Percentiles rank a stretch among this genome's conserved stretches.
Evolutionary conservation across 2,797 vertebrate genomes (phyloP).

Genomic region (Sebastes minor): DNA sequence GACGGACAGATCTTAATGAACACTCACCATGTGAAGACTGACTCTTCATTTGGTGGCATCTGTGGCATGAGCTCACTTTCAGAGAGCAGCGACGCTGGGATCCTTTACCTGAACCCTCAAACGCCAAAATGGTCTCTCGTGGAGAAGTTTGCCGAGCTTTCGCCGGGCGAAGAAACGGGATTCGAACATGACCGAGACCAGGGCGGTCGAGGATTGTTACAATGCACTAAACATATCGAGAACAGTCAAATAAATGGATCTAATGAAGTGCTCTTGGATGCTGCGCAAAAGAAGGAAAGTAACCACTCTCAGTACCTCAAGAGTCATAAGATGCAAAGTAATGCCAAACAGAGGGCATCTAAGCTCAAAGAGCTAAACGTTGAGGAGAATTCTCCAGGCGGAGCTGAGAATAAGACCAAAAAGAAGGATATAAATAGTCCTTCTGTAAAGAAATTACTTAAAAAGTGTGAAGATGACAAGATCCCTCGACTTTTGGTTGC

Average conservation of each 20-base stretch:
- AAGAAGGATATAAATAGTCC: neutral
- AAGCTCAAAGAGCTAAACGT: constrained; percentile 41
- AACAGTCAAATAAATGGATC: neutral
- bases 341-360: constrained; percentile 15
- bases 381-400: constrained; percentile 7
- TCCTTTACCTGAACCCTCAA: constrained; percentile 71
- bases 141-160: constrained; percentile 62
- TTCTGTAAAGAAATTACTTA: constrained; percentile 12
- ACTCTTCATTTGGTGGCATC: neutral
- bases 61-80: constrained; percentile 2
- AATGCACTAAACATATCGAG: neutral
- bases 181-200: neutral
- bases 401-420: constrained; percentile 10
- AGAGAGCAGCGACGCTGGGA: constrained; percentile 38
- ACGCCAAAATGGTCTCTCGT: constrained; percentile 60
- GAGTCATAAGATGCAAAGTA: constrained; percentile 13
- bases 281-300: neutral
- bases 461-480: constrained; percentile 41
- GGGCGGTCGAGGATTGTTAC: neutral
- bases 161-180: constrained; percentile 13
- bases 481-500: constrained; percentile 57
- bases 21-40: neutral
- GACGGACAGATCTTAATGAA: constrained; percentile 27
- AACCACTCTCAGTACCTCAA: constrained; percentile 10
- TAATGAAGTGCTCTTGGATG: neutral